Percentiles rank a stretch among this genome's conserved stretches.
Conservation (phyloP, 2,113 vertebrate species). For the Sialia sialis region DNA sequence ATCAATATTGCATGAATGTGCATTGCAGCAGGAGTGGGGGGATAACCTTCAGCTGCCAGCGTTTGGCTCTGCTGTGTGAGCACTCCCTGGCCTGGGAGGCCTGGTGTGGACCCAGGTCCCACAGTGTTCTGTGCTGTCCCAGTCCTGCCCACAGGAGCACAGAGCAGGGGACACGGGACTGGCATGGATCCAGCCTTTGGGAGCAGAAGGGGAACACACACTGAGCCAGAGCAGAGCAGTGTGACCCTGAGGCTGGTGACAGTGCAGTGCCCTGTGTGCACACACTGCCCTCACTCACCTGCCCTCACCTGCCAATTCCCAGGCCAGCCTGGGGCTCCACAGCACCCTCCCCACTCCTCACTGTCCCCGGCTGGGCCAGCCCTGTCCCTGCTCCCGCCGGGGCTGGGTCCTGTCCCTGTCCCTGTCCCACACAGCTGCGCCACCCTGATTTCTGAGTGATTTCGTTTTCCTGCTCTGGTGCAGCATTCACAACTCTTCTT, state of each 20-base stretch:
- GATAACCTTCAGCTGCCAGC: background rate
- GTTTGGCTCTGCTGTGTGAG: background rate
- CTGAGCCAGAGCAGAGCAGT: background rate
- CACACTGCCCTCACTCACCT: background rate
- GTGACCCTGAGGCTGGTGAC: background rate
- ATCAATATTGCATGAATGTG: constrained; percentile 13
- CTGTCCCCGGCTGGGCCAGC: background rate
- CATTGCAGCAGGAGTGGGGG: background rate
- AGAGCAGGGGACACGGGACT: background rate
- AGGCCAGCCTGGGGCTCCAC: background rate
- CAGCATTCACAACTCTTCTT: constrained; percentile 74
- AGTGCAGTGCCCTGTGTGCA: background rate
- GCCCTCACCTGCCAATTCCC: background rate
- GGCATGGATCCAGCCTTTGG: fast-evolving
- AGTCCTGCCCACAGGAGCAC: background rate
- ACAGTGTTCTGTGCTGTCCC: fast-evolving
- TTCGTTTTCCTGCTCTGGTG: constrained; percentile 41
- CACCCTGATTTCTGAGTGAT: constrained; percentile 42
- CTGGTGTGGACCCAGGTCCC: background rate
- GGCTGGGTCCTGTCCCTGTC: background rate
- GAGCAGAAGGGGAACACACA: background rate
- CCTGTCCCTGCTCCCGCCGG: fast-evolving
- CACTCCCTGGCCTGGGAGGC: background rate
- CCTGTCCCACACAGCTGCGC: background rate
- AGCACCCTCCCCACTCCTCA: background rate